Base-by-base conservation (phyloP, 64 coral and sea anemone genomes). In the Porites australiensis region DNA sequence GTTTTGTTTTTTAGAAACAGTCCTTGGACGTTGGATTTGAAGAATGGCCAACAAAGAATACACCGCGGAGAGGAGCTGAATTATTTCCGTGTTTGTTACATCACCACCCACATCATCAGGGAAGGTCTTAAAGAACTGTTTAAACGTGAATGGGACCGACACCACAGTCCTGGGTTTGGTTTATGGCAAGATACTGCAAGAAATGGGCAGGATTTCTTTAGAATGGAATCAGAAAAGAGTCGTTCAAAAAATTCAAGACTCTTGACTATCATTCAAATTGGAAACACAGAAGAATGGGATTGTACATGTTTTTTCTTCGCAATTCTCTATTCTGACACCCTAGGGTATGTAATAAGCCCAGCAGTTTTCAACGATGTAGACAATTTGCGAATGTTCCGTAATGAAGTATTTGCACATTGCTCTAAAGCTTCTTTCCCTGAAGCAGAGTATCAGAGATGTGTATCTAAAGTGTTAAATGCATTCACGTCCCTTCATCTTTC, bases 301-400 rank as follows among this genome's bases (percentile, higher is more conserved):
- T 89, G 76, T 80, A 88, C 63, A 3, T 94, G 92, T 54, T 64
- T 82, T 58, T 68, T 94, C 23, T 94, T 94, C 89, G 77, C 75
- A 15, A 89, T 89, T 43, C 77, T 94, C 18, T 80, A 72, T n/a
- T 94, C 92, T 13, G 49, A 66, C 23, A 74, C 75, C 48, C 47
- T 94, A 5, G 92, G 92, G 13, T 14, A 3, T 22, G 44, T 43
- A 4, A 49, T 89, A 10, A 79, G 65, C 22, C 86, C 75, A 8
- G 52, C 14, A 15, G 64, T 94, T 19, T 50, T 18, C 13, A 63
- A 51, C 8, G 75, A 58, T 11, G 63, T 94, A 3, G 50, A 82
- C 10, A 19, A 58, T 22, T 52, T 94, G 1, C 51, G 86, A 13
- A 53, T 81, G 6, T 89, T 67, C 16, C 92, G 76, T 7, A 72